Base-by-base conservation (phyloP, 1,140 invertebrate species). In the Hypsibius dujardini region DNA sequence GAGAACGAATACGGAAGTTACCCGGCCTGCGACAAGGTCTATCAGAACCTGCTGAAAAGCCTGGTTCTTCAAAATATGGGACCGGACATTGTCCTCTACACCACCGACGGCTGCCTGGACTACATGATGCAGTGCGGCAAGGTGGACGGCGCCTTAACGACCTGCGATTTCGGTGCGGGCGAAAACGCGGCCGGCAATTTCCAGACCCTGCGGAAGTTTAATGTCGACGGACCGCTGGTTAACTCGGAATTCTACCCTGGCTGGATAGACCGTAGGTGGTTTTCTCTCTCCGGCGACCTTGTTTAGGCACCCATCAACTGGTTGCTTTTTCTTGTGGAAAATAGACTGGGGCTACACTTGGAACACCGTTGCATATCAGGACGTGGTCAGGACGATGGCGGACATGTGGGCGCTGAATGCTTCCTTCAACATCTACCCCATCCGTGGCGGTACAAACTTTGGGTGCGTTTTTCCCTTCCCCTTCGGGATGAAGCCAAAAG, bases 161-260 rank as follows among this genome's bases (percentile, higher is more conserved):
- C 62, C 3, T 67, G 62, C 62, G 62, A 67, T 67, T 67, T 67
- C 45, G 62, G 62, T 14, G 62, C 62, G 3, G 69, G 47, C 15
- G 40, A 14, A n/a, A 60, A 76, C 59, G 74, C 71, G 12, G 67
- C 42, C 12, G 47, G 71, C 47, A 67, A 73, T 28, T 79, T 79
- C 71, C 59, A 70, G 47, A 62, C 72, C 0, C 75, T 77, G 59
- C 70, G 78, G 40, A 46, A 70, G 40, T 74, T 76, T 71, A 74
- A 76, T 72, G 74, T 73, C 0, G 46, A 70, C 15, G 79, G 78
- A 0, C 79, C 79, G 14, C 69, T 77, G 2, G 76, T 79, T 7
- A 80, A 80, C 69, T 77, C 76, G 0, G 79, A 79, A 70, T 79
- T 75, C 73, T 80, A 80, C 71, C 70, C 77, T 2, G 79, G 78